phyloP scores from a whole-genome alignment of 2,113 vertebrate genomes.

The Alaudala cheleensis region DNA sequence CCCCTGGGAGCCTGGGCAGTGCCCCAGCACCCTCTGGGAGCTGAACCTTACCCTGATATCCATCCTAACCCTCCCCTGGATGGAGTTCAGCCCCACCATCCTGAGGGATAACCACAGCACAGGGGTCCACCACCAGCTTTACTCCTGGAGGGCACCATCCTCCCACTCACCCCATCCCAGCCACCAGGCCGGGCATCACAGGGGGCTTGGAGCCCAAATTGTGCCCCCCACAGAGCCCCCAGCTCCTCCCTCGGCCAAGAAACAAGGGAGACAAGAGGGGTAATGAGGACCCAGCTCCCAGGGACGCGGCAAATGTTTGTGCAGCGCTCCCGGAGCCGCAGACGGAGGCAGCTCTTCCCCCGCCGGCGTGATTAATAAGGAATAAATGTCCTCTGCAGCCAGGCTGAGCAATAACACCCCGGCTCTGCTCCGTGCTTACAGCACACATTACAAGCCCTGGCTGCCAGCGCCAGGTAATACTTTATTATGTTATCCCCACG shows the following conservation, averaged over 20 bases:
- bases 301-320: neutral
- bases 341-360: neutral
- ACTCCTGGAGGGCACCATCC: neutral
- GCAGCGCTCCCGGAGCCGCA: neutral
- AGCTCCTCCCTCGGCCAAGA: neutral
- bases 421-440: conserved; percentile 14
- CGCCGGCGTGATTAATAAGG: neutral
- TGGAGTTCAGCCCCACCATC: neutral
- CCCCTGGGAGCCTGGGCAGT: neutral
- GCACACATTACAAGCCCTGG: conserved; percentile 11
- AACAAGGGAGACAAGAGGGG: accelerated
- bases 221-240: neutral
- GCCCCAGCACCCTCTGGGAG: neutral
- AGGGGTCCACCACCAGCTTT: accelerated
- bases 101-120: accelerated
- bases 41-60: neutral
- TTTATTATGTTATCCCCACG: conserved; percentile 32
- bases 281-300: neutral
- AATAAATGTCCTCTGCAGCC: conserved; percentile 40
- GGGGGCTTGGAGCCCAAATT: neutral
- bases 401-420: neutral
- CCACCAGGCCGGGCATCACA: accelerated
- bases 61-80: neutral
- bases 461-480: conserved; percentile 36
- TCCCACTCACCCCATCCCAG: neutral